Evolutionary conservation across 2,797 vertebrate species (phyloP), one percentile per base, ranked within the genome.

Genomic region (Vultur gryphus): DNA sequence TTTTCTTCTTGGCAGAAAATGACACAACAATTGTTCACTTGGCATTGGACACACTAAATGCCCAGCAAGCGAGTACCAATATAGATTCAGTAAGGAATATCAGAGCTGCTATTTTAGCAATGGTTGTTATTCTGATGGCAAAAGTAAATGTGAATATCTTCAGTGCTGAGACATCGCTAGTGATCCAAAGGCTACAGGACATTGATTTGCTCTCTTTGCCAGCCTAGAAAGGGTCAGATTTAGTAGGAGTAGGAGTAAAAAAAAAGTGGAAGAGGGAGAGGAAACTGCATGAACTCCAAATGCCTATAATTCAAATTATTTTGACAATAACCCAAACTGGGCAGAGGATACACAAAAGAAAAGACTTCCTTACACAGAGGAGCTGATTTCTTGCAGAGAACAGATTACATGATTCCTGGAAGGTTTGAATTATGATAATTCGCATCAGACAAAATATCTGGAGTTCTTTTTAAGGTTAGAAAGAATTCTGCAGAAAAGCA

Each of bases 391-490:
- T 97, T 87, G 46, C 29, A 89, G 78, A 92, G 69, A 96, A 94
- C 33, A 94, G 87, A 95, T 80, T 86, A 94, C 80, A 16, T 24
- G 46, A 48, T 72, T 84, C 44, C 26, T 91, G 19, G 25, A 72
- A 93, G 54, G 82, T 92, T 87, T 97, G 77, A 95, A 92, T 97
- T 96, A 91, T 67, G 67, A 31, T 71, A 94, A 96, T 97, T 97
- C 64, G 23, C 76, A 95, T 96, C 69, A 96, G 46, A 86, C 9
- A 94, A 97, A 95, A 93, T 96, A 95, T 71, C 80, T 79, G 58
- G 77, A 96, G 57, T 88, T 90, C 84, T 95, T 95, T 97, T 97
- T 91, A 94, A 86, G 58, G 69, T 93, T 72, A 87, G 84, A 90
- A 93, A 94, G 15, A 93, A 87, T 97, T 97, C 83, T 88, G 66